These are phyloP conservation scores for Ciona savignyi DNA, from an alignment of 23 tunicate genomes.

Conservation along the genomic window DNA sequence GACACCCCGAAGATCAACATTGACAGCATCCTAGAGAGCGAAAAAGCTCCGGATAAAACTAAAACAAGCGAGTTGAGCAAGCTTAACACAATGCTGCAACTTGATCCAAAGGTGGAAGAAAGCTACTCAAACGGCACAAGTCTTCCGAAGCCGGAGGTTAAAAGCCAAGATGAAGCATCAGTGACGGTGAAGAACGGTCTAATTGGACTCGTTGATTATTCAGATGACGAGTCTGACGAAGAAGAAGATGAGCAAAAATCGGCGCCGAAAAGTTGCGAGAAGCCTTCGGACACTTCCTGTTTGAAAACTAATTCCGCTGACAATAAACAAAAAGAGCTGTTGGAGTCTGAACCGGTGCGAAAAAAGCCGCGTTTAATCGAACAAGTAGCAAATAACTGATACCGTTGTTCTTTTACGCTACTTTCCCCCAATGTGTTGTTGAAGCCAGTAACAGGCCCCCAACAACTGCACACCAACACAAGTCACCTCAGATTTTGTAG, in stretches of 20 bases:
- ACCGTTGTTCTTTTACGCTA: too few relatives aligned
- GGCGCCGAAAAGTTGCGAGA: not conserved
- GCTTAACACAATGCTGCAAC: not conserved
- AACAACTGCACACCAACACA: too few relatives aligned
- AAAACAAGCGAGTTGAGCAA: not conserved
- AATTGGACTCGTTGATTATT: conserved; percentile 78
- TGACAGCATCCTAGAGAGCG: conserved; percentile 66
- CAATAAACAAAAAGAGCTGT: not conserved
- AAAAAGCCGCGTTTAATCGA: conserved; percentile 51
- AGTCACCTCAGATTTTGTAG: conserved; percentile 1
- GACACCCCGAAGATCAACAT: conserved; percentile 76
- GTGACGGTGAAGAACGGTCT: conserved; percentile 53
- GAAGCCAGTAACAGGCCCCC: too few relatives aligned
- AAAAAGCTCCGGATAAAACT: conserved; percentile 6
- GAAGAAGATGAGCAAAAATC: conserved; percentile 14
- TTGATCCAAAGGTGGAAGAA: not conserved
- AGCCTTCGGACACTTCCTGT: not conserved
- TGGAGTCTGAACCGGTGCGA: conserved; percentile 33
- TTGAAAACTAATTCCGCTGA: not conserved
- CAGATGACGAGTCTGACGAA: conserved; percentile 87
- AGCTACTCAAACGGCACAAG: conserved; percentile 5
- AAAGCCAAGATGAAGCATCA: conserved; percentile 6
- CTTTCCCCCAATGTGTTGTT: too few relatives aligned
- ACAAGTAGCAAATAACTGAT: conserved; percentile 29
- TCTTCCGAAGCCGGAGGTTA: not conserved